These are phyloP conservation scores for Leucoma salicis DNA, from an alignment of 2,888 invertebrate species.

Conservation along the genomic window DNA sequence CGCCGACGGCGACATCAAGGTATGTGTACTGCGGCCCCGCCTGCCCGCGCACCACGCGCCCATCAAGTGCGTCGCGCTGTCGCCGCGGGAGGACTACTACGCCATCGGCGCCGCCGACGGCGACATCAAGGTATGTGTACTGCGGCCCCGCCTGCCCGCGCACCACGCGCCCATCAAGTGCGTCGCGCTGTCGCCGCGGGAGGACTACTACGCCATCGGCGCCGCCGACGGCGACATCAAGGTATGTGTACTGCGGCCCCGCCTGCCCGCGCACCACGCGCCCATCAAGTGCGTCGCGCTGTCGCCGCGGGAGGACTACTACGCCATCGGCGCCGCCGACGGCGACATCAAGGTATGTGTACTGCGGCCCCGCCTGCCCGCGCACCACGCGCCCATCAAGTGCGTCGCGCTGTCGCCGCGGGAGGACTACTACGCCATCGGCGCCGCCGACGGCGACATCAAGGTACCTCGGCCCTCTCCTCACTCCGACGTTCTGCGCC, in stretches of 20 bases:
- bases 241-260: no score
- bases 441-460: slow-evolving; percentile 95
- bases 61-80: slow-evolving; percentile 96
- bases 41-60: slow-evolving; percentile 95
- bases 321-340: slow-evolving; percentile 96
- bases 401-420: slow-evolving; percentile 96
- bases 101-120: slow-evolving; percentile 97
- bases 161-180: slow-evolving; percentile 98
- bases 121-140: no score
- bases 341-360: slow-evolving; percentile 97
- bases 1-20: slow-evolving; percentile 96
- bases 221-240: slow-evolving; percentile 96
- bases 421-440: slow-evolving; percentile 98
- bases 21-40: slow-evolving; percentile 84
- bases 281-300: slow-evolving; percentile 97
- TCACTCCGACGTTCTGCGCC: no score
- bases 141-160: slow-evolving; percentile 90
- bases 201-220: slow-evolving; percentile 98
- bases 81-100: slow-evolving; percentile 97
- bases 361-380: slow-evolving; percentile 90
- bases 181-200: slow-evolving; percentile 95
- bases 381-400: slow-evolving; percentile 97
- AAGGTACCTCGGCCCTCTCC: no score
- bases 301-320: slow-evolving; percentile 97
- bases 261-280: slow-evolving; percentile 93